Evolutionary conservation across 2,888 invertebrate species (phyloP).

Genomic region (Synergus japonicus): DNA sequence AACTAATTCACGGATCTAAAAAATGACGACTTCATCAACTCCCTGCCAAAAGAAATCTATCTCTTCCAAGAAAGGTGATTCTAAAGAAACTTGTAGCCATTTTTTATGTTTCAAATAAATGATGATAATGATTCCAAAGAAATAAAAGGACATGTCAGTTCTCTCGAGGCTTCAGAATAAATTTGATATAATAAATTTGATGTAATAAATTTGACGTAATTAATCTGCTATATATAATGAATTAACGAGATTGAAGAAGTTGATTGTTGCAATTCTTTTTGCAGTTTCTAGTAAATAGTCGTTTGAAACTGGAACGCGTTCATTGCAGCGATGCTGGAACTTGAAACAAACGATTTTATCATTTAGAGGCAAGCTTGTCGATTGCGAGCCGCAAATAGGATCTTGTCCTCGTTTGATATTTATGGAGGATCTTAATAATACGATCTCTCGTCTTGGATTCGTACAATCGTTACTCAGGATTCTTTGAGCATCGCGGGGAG

Average conservation of each 20-base stretch:
- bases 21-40: slow-evolving; percentile 37
- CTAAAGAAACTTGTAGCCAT: slow-evolving; percentile 1
- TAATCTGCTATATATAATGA: neutral
- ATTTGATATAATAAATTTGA: neutral
- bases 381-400: neutral
- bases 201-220: neutral
- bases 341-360: slow-evolving; percentile 22
- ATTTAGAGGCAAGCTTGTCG: slow-evolving; percentile 2
- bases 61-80: neutral
- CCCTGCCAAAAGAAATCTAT: slow-evolving; percentile 4
- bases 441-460: slow-evolving; percentile 37
- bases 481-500: slow-evolving; percentile 54
- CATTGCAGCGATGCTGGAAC: neutral
- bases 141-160: slow-evolving; percentile 4
- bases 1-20: slow-evolving; percentile 24
- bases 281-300: neutral
- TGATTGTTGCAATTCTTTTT: neutral
- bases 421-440: slow-evolving; percentile 36
- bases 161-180: neutral
- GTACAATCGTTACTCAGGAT: slow-evolving; percentile 64
- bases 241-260: neutral
- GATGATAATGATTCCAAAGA: slow-evolving; percentile 17
- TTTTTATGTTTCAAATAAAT: slow-evolving; percentile 10
- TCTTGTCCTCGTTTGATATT: slow-evolving; percentile 36
- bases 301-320: neutral